These are phyloP conservation scores for Aquatica leii DNA, from an alignment of 2,888 invertebrate species.

Conservation along the genomic window DNA sequence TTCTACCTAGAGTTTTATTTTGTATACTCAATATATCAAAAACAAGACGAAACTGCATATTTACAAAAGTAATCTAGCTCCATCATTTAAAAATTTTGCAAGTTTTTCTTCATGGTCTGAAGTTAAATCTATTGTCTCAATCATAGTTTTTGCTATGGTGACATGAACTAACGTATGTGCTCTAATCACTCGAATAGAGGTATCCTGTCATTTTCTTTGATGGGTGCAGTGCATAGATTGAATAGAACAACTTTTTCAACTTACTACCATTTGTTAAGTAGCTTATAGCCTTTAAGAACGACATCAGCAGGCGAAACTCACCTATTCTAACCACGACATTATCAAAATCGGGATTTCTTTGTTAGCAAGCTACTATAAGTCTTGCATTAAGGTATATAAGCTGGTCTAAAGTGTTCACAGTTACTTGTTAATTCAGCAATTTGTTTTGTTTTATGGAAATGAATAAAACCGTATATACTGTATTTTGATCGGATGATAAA, in stretches of 20 bases:
- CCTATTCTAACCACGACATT: constrained; percentile 6
- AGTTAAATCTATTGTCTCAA: constrained; percentile 1
- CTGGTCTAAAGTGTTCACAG: neutral
- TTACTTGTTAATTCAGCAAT: too few relatives aligned
- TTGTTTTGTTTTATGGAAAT: neutral
- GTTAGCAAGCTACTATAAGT: too few relatives aligned
- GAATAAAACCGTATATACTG: neutral
- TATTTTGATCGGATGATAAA: too few relatives aligned
- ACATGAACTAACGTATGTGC: neutral
- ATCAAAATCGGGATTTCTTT: too few relatives aligned
- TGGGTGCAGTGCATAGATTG: neutral
- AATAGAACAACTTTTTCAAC: neutral
- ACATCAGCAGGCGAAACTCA: too few relatives aligned
- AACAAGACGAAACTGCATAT: too few relatives aligned
- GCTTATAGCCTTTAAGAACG: too few relatives aligned
- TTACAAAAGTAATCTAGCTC: neutral
- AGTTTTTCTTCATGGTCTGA: neutral
- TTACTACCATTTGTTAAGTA: neutral
- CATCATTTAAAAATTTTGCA: constrained; percentile 1
- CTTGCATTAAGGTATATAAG: too few relatives aligned
- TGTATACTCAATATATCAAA: too few relatives aligned
- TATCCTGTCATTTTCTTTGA: neutral
- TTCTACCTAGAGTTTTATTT: too few relatives aligned
- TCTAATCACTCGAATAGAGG: too few relatives aligned
- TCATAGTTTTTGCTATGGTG: neutral